Evolutionary conservation across 2,113 vertebrate genomes (phyloP).

Genomic region (Anguilla japonica): DNA sequence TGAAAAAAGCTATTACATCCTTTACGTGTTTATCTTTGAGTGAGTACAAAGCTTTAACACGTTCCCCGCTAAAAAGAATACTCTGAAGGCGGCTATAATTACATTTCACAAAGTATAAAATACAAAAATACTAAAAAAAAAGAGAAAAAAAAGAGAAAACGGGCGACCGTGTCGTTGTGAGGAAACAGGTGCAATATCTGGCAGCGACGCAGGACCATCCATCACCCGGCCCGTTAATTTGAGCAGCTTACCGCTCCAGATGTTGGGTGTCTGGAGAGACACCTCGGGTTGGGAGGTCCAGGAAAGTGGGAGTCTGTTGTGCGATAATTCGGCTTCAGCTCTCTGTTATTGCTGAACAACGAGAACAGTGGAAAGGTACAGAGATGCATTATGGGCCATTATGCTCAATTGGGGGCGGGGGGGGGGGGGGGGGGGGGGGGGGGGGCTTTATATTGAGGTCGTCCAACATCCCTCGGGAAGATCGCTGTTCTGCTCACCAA

Average conservation of each 20-base stretch:
- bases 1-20: neutral
- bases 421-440: too few relatives aligned
- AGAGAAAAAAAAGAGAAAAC: too few relatives aligned
- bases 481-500: neutral
- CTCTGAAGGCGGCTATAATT: neutral
- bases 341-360: neutral
- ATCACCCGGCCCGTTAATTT: constrained; percentile 71
- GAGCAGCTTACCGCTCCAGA: constrained; percentile 66
- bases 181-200: constrained; percentile 66
- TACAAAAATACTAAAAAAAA: constrained; percentile 31
- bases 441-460: neutral
- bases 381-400: neutral
- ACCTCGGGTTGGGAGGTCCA: neutral
- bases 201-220: constrained; percentile 63
- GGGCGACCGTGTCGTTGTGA: constrained; percentile 33
- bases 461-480: too few relatives aligned
- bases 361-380: neutral
- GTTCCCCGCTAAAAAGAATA: neutral
- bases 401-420: neutral
- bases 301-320: constrained; percentile 12
- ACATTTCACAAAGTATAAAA: constrained; percentile 25
- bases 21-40: neutral
- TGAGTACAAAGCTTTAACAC: neutral
- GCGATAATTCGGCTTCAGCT: neutral
- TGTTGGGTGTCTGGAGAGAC: constrained; percentile 57